Conservation (phyloP, 2,888 invertebrate species). For the Latrodectus elegans region DNA sequence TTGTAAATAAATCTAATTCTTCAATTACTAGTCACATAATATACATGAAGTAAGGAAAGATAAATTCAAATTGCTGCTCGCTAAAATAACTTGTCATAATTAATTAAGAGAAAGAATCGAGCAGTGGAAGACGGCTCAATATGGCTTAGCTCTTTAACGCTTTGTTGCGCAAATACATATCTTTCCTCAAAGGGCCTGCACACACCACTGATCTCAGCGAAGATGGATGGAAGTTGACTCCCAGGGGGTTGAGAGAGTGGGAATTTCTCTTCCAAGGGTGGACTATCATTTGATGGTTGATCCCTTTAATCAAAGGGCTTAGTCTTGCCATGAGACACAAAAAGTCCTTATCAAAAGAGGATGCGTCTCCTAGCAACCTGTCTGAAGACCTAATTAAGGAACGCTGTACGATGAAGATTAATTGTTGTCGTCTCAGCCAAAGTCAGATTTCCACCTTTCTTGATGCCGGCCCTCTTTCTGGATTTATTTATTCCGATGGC, state of each 20-base stretch:
- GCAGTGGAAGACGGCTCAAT: background rate
- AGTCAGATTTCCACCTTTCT: constrained; percentile 29
- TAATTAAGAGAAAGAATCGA: too few relatives aligned
- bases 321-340: constrained; percentile 24
- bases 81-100: too few relatives aligned
- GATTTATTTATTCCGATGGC: constrained; percentile 14
- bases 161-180: constrained; percentile 23
- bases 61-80: too few relatives aligned
- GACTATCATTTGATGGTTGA: constrained; percentile 32
- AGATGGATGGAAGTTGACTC: constrained; percentile 30
- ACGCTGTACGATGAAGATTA: constrained; percentile 49
- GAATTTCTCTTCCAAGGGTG: constrained; percentile 20
- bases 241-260: constrained; percentile 18
- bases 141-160: constrained; percentile 6
- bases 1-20: too few relatives aligned
- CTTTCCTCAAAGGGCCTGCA: background rate
- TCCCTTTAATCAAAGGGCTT: constrained; percentile 51
- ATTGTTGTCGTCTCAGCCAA: constrained; percentile 23
- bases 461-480: constrained; percentile 2
- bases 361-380: constrained; percentile 55
- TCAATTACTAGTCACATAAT: too few relatives aligned
- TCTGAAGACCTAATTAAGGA: constrained; percentile 58
- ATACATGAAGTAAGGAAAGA: too few relatives aligned
- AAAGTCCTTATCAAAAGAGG: constrained; percentile 46
- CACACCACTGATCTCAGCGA: background rate